Evolutionary conservation across 2,797 vertebrate species (phyloP), one percentile per base, ranked within the genome.

Genomic region (Sebastes wilsoni): DNA sequence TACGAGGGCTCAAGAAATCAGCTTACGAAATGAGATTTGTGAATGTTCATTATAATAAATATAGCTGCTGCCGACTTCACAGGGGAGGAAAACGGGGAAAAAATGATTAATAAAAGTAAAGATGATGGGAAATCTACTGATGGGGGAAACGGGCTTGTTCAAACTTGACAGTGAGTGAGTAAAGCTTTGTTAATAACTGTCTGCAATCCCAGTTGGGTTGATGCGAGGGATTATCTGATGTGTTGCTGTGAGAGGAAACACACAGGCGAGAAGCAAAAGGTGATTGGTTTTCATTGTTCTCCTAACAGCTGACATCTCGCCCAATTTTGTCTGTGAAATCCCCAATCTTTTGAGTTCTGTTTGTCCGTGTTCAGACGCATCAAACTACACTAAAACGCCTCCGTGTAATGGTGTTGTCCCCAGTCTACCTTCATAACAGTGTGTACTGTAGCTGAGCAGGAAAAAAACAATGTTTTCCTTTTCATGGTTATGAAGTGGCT

Each of bases 211-310:
- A 79, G 67, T 13, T 82, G 85, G 79, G 74, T 72, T 83, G 77
- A 83, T 75, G 36, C 79, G 77, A 81, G 79, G 46, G 72, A 86
- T 66, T 71, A 62, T 86, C 74, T 66, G 82, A 78, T 77, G 54
- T 72, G 84, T 79, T 82, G 73, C 80, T 81, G 61, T 38, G 71
- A 81, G 68, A 55, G 62, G 69, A 80, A 78, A 59, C 77, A 82
- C 76, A 88, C 42, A 66, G 66, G 66, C 49, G 46, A 83, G 25
- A 79, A 38, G 65, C 34, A 27, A 72, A 85, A 82, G 58, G 79
- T 89, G 76, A 88, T 83, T 85, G 77, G 27, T 89, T 89, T 87
- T 81, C 75, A 92, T 91, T 75, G 82, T 87, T 83, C 79, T 74
- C 16, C 58, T 70, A 84, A 87, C 36, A 86, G 66, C 69, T 67